Conservation (phyloP, 2,113 vertebrate genomes). For the Elaphurus davidianus region DNA sequence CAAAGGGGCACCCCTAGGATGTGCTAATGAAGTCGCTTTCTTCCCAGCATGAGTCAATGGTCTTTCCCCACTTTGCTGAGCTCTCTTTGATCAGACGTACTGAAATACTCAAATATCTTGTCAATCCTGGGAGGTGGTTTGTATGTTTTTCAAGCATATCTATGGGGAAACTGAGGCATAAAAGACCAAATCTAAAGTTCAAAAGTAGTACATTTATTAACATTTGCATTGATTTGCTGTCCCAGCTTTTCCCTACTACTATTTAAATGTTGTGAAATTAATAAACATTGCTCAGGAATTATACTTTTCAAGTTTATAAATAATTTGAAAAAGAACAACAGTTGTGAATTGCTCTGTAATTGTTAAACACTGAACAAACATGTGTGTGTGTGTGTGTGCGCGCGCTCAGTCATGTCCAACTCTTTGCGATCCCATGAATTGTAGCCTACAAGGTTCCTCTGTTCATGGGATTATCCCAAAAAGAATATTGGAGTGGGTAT, state of each 20-base stretch:
- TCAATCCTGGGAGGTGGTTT: background rate
- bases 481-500: background rate
- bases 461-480: background rate
- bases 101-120: conserved; percentile 52
- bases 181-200: background rate
- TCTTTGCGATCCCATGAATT: background rate
- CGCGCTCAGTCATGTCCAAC: background rate
- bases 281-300: background rate
- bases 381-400: background rate
- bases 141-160: background rate
- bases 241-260: background rate
- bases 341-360: background rate
- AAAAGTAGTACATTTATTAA: background rate
- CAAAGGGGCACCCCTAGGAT: conserved; percentile 65
- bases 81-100: conserved; percentile 46
- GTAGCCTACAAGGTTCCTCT: background rate
- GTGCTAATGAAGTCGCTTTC: conserved; percentile 72
- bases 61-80: conserved; percentile 32
- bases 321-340: background rate
- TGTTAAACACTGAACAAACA: background rate
- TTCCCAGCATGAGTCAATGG: conserved; percentile 28
- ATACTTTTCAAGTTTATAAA: background rate
- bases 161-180: conserved; percentile 43
- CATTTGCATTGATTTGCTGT: background rate
- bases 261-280: conserved; percentile 10